Evolutionary conservation across 2,888 invertebrate species (phyloP).

Genomic region (Nymphalis c-album): DNA sequence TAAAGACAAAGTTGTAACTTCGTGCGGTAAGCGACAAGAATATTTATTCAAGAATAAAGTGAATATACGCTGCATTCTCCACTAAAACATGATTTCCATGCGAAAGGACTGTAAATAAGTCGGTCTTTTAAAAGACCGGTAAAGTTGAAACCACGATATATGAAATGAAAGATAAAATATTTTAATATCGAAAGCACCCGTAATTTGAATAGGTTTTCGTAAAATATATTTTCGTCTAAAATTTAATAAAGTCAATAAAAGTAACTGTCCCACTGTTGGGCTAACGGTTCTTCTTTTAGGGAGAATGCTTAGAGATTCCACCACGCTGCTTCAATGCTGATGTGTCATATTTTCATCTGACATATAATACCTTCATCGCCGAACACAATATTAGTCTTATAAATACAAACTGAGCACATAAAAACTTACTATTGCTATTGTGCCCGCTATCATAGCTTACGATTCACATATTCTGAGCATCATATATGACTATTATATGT

Average conservation of each 20-base stretch:
- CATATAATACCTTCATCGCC: too few relatives aligned
- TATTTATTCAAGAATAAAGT: constrained; percentile 42
- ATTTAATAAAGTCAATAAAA: background rate
- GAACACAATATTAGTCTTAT: too few relatives aligned
- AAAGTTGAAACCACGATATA: constrained; percentile 35
- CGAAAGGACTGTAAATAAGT: constrained; percentile 42
- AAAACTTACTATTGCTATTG: too few relatives aligned
- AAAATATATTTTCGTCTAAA: background rate
- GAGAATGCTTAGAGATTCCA: too few relatives aligned
- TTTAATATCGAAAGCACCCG: constrained; percentile 22
- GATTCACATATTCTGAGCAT: too few relatives aligned
- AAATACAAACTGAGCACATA: too few relatives aligned
- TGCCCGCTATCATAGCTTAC: too few relatives aligned
- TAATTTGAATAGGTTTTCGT: constrained; percentile 12
- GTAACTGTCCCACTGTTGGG: too few relatives aligned
- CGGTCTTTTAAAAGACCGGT: constrained; percentile 38
- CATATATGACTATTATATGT: too few relatives aligned
- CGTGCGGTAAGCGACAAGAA: constrained; percentile 30
- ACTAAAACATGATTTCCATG: constrained; percentile 44
- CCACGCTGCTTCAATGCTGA: too few relatives aligned
- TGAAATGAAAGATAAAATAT: constrained; percentile 28
- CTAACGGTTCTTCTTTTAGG: too few relatives aligned
- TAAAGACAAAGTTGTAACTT: constrained; percentile 28
- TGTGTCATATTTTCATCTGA: too few relatives aligned
- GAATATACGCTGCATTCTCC: constrained; percentile 41